A percentile compares a stretch with the other conserved stretches of the same genome.
Evolutionary conservation across 2,113 vertebrate genomes (phyloP).

Genomic region (Scomber scombrus): DNA sequence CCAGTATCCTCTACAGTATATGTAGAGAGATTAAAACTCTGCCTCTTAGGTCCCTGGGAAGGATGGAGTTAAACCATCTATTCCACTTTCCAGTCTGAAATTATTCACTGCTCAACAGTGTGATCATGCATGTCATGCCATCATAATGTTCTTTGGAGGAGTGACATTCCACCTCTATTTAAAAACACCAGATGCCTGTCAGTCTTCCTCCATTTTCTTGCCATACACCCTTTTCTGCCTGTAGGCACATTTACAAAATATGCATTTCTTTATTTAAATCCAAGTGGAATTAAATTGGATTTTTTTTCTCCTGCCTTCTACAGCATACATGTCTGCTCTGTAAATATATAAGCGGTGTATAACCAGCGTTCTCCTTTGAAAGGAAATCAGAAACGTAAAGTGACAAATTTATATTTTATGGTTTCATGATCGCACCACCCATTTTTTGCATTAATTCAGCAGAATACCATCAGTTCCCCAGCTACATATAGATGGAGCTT

Average conservation of each 20-base stretch:
- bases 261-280: conserved; percentile 41
- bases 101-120: conserved; percentile 55
- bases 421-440: too few relatives aligned
- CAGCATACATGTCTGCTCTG: too few relatives aligned
- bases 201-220: conserved; percentile 23
- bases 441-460: too few relatives aligned
- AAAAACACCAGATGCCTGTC: conserved; percentile 58
- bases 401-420: too few relatives aligned
- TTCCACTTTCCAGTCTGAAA: conserved; percentile 24
- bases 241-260: conserved; percentile 58
- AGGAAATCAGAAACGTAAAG: too few relatives aligned
- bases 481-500: too few relatives aligned
- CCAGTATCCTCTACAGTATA: not conserved
- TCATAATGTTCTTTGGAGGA: conserved; percentile 63
- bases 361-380: too few relatives aligned
- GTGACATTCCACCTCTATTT: conserved; percentile 70
- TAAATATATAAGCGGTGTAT: too few relatives aligned
- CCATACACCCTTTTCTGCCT: conserved; percentile 40
- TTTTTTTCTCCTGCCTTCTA: too few relatives aligned
- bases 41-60: not conserved
- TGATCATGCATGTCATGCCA: conserved; percentile 64
- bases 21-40: not conserved
- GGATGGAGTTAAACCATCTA: conserved; percentile 35
- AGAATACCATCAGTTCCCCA: too few relatives aligned
- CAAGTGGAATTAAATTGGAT: too few relatives aligned